These are phyloP conservation scores for Poeciliopsis turneri DNA, from an alignment of 2,797 vertebrate species.

Conservation along the genomic window DNA sequence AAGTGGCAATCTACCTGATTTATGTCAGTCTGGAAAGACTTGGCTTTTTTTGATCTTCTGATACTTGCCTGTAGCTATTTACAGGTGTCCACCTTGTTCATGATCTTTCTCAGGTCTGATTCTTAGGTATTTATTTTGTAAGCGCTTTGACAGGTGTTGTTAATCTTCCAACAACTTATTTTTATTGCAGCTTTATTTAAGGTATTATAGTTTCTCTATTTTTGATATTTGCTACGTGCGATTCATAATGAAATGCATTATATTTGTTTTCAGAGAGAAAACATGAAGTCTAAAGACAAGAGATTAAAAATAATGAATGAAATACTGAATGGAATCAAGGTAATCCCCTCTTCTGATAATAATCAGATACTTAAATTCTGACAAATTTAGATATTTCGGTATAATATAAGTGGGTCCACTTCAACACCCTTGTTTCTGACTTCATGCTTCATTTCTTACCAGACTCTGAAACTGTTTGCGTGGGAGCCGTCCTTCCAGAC, in stretches of 20 bases:
- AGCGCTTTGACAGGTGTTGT: background rate
- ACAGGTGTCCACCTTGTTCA: background rate
- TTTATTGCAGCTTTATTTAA: background rate
- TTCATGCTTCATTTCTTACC: background rate
- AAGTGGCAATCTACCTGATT: background rate
- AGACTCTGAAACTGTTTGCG: slow-evolving; percentile 81
- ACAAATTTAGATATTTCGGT: background rate
- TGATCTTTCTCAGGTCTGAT: background rate
- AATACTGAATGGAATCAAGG: slow-evolving; percentile 94
- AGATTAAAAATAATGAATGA: slow-evolving; percentile 95
- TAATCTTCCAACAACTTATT: background rate
- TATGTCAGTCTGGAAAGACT: background rate
- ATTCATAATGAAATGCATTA: background rate
- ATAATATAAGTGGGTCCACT: background rate
- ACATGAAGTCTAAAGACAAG: slow-evolving; percentile 94
- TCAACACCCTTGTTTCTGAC: background rate
- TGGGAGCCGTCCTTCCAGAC: slow-evolving; percentile 94
- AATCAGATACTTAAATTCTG: background rate
- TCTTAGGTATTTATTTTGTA: background rate
- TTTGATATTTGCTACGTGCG: background rate
- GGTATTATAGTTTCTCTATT: background rate
- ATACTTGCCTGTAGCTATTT: background rate
- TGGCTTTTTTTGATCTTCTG: background rate
- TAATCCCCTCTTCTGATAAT: slow-evolving; percentile 55
- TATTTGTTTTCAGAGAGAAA: slow-evolving; percentile 81